Percentiles rank a stretch among this genome's conserved stretches.
Conservation (phyloP, 2,797 vertebrate genomes). For the Brachyalestes nurse region DNA sequence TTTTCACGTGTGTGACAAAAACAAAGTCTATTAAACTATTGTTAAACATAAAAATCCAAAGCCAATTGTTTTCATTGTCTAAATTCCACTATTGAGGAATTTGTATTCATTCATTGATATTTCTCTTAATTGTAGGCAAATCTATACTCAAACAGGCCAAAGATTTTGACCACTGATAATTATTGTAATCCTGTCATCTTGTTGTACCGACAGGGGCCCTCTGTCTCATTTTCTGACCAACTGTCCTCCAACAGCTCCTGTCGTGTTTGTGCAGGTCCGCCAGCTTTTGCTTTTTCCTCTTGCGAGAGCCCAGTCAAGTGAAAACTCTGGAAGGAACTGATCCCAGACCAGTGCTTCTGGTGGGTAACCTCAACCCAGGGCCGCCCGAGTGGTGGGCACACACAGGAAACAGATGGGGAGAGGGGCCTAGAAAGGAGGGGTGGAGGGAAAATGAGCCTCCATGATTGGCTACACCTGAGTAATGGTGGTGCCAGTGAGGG, state of each 20-base stretch:
- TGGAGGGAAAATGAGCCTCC: slow-evolving; percentile 22
- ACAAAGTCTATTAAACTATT: too few relatives aligned
- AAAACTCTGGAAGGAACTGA: slow-evolving; percentile 63
- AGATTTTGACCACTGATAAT: not conserved
- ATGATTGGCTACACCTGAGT: slow-evolving; percentile 62
- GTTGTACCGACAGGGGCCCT: slow-evolving; percentile 14
- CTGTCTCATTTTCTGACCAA: slow-evolving; percentile 26
- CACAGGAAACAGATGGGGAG: slow-evolving; percentile 70
- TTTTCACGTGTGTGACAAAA: too few relatives aligned
- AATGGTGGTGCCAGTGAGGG: slow-evolving; percentile 65
- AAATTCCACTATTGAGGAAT: too few relatives aligned
- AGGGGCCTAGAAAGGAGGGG: slow-evolving; percentile 49
- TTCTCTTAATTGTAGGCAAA: too few relatives aligned
- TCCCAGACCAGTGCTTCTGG: slow-evolving; percentile 30
- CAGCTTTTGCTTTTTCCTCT: slow-evolving; percentile 44
- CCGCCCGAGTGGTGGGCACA: slow-evolving; percentile 55
- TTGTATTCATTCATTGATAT: too few relatives aligned
- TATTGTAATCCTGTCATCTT: slow-evolving; percentile 15
- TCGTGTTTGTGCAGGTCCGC: not conserved
- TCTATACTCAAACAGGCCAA: too few relatives aligned
- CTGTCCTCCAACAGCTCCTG: slow-evolving; percentile 43
- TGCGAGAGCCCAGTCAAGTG: not conserved
- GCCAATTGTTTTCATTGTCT: too few relatives aligned
- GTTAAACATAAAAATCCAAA: too few relatives aligned
- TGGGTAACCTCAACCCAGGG: slow-evolving; percentile 16